Evolutionary conservation across 2,797 vertebrate genomes (phyloP), one percentile per base, ranked within the genome.

Genomic region (Bovichtus diacanthus): DNA sequence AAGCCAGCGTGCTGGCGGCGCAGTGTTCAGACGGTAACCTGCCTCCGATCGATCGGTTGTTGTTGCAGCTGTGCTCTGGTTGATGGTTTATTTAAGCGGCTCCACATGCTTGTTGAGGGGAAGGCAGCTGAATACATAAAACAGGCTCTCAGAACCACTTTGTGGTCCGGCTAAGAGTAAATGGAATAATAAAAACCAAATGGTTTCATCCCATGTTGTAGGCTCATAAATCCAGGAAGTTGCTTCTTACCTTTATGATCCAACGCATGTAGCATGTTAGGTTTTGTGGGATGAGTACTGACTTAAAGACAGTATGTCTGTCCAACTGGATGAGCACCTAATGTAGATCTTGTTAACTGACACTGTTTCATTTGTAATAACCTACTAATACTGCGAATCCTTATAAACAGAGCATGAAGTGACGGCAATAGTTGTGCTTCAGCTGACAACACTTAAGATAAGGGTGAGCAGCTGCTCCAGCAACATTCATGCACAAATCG

Each of bases 61-160:
- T 97, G 96, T 97, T 98, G 96, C 97, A 99, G 98, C 98, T 99
- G 98, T 96, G 96, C 95, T 95, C 95, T 93, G 85, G 95, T 95
- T 95, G 96, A 96, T 97, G 96, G 96, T 97, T 98, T 98, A 96
- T 98, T 98, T 99, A 99, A 99, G 97, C 96, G 95, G 94, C 96
- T 98, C 98, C 97, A 98, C 97, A 98, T 98, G 98, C 96, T 96
- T 97, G 96, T 97, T 96, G 92, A 97, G 97, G 96, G 96, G 94
- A 96, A 97, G 97, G 96, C 97, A 99, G 98, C 98, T 99, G 97
- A 98, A 99, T 98, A 99, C 97, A 99, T 99, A 99, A 99, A 99
- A 96, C 97, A 98, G 96, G 94, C 97, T 97, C 97, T 97, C 96
- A 97, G 95, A 97, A 97, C 96, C 96, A 94, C 96, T 97, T 97